Conservation (phyloP, 1,140 invertebrate species). For the Bombyx mori region DNA sequence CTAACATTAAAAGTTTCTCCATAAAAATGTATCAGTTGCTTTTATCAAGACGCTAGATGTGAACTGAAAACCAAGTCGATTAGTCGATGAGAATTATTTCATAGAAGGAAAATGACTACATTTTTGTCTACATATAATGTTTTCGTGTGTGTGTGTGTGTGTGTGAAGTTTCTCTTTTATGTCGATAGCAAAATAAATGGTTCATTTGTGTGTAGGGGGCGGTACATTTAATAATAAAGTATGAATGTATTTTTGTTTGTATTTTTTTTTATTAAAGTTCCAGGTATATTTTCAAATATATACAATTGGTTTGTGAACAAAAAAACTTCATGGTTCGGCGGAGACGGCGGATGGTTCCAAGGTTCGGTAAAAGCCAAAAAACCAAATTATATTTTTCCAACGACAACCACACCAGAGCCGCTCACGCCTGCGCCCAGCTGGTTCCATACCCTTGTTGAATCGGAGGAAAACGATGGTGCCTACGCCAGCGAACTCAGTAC, state of each 20-base stretch:
- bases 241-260: neutral
- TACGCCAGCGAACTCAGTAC: conserved; percentile 21
- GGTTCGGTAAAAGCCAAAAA: conserved; percentile 25
- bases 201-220: too few species aligned
- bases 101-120: too few species aligned
- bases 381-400: conserved; percentile 14
- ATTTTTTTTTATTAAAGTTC: conserved; percentile 1
- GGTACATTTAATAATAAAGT: neutral
- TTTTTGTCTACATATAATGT: too few species aligned
- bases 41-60: too few species aligned
- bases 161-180: too few species aligned
- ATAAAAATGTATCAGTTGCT: too few species aligned
- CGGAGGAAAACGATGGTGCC: conserved; percentile 48
- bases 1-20: too few species aligned
- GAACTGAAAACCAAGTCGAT: too few species aligned
- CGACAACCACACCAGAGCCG: conserved; percentile 23
- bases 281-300: conserved; percentile 44
- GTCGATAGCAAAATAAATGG: too few species aligned
- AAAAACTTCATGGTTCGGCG: conserved; percentile 34
- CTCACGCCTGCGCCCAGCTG: conserved; percentile 32
- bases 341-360: conserved; percentile 34
- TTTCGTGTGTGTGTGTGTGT: too few species aligned
- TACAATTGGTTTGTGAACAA: conserved; percentile 45
- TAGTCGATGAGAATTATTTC: too few species aligned
- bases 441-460: conserved; percentile 51